Conservation (phyloP, 1,140 invertebrate genomes). For the Monomorium pharaonis region DNA sequence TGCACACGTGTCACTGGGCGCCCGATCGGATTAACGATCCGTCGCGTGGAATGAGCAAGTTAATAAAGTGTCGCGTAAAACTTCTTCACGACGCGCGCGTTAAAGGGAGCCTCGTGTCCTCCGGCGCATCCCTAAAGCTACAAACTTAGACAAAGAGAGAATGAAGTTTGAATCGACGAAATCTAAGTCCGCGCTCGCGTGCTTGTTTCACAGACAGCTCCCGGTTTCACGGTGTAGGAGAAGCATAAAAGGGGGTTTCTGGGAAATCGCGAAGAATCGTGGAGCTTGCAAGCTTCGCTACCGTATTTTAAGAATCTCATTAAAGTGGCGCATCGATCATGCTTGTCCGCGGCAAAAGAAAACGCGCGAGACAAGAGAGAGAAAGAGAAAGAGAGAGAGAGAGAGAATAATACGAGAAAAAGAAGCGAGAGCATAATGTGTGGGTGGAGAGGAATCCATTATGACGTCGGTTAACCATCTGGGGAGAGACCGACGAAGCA, state of each 20-base stretch:
- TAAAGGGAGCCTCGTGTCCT: not conserved
- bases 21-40: not conserved
- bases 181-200: not conserved
- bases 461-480: constrained; percentile 56
- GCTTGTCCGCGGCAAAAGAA: constrained; percentile 33
- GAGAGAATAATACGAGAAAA: not conserved
- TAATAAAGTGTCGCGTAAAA: constrained; percentile 47
- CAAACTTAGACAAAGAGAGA: not conserved
- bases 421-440: constrained; percentile 8
- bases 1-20: constrained; percentile 1
- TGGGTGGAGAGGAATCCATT: constrained; percentile 70
- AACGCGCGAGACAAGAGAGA: not conserved
- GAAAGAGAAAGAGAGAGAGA: not conserved
- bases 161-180: constrained; percentile 27
- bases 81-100: not conserved
- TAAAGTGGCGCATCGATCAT: constrained; percentile 65
- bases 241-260: constrained; percentile 1
- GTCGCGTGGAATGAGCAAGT: constrained; percentile 15
- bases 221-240: not conserved
- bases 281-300: not conserved
- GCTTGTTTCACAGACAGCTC: constrained; percentile 1
- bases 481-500: constrained; percentile 57
- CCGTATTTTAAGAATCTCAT: constrained; percentile 75
- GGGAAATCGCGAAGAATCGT: constrained; percentile 27
- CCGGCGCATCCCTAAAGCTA: not conserved